Percentiles rank a stretch among this genome's conserved stretches.
Conservation (phyloP, 92 coral and sea anemone species). For the Chrysogorgia sp. region DNA sequence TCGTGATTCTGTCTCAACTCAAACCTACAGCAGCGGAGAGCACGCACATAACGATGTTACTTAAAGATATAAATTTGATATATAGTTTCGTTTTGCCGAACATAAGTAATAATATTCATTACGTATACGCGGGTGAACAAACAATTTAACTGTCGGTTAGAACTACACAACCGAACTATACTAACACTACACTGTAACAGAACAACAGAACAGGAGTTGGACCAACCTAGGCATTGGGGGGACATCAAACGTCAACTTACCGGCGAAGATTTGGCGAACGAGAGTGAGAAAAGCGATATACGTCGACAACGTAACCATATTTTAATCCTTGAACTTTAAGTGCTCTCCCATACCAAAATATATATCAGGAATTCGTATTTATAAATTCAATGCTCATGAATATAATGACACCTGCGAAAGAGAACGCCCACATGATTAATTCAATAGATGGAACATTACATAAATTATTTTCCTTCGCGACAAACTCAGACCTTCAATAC, state of each 20-base stretch:
- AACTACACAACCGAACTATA: too few species aligned
- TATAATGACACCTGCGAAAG: background rate
- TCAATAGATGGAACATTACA: constrained; percentile 19
- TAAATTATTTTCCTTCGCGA: constrained; percentile 10
- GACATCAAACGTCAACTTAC: background rate
- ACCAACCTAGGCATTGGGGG: background rate
- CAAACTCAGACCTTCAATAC: background rate
- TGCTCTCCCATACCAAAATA: background rate
- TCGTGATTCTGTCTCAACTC: too few species aligned
- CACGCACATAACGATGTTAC: too few species aligned
- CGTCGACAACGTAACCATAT: background rate
- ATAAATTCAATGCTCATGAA: constrained; percentile 7
- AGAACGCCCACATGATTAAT: constrained; percentile 6
- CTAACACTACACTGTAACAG: too few species aligned
- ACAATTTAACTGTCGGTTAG: too few species aligned
- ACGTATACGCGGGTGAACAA: too few species aligned
- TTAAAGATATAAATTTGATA: too few species aligned
- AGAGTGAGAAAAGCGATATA: background rate
- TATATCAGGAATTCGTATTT: background rate
- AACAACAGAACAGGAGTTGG: too few species aligned
- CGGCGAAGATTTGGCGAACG: background rate
- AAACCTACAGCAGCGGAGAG: too few species aligned
- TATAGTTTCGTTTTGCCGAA: too few species aligned
- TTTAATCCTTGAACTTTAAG: background rate
- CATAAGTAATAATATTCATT: too few species aligned